Percentiles rank a stretch among this genome's conserved stretches.
Conservation (phyloP, 30 jellyfish, hydroid and myxozoan species). For the Pelagia noctiluca region DNA sequence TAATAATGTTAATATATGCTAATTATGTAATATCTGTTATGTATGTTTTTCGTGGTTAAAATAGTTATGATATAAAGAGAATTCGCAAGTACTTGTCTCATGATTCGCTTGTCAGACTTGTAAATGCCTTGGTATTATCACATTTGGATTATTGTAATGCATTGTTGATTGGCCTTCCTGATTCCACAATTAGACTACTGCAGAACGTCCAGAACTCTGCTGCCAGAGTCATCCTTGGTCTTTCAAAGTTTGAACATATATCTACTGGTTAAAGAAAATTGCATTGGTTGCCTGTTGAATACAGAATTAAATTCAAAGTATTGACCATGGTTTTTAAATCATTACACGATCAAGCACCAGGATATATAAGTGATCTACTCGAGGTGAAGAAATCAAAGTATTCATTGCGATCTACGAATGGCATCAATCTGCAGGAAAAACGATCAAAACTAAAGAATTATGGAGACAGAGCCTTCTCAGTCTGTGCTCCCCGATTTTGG, state of each 20-base stretch:
- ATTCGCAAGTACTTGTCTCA: slow-evolving; percentile 49
- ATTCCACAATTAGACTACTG: slow-evolving; percentile 31
- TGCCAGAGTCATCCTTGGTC: slow-evolving; percentile 54
- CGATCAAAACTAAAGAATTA: slow-evolving; percentile 44
- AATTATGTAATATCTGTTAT: too few relatives aligned
- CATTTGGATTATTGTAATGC: slow-evolving; percentile 37
- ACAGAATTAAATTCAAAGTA: slow-evolving; percentile 40
- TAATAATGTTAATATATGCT: too few relatives aligned
- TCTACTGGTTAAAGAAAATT: slow-evolving; percentile 29
- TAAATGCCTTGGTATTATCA: slow-evolving; percentile 55
- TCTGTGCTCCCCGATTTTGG: slow-evolving; percentile 54
- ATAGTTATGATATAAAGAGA: slow-evolving; percentile 28
- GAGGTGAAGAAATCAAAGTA: slow-evolving; percentile 58
- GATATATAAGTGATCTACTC: slow-evolving; percentile 35
- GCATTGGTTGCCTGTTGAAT: slow-evolving; percentile 43
- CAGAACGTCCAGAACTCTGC: slow-evolving; percentile 56
- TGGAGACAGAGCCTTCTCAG: slow-evolving; percentile 63
- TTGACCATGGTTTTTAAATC: slow-evolving; percentile 43
- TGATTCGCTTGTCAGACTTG: slow-evolving; percentile 53
- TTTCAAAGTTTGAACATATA: slow-evolving; percentile 27
- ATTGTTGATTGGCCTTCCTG: slow-evolving; percentile 39
- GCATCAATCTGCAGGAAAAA: slow-evolving; percentile 57
- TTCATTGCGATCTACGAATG: slow-evolving; percentile 56
- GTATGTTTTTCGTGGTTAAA: too few relatives aligned
- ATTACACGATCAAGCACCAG: slow-evolving; percentile 57